Base-by-base conservation (phyloP, 1,140 invertebrate species). In the Ceratina australensis region DNA sequence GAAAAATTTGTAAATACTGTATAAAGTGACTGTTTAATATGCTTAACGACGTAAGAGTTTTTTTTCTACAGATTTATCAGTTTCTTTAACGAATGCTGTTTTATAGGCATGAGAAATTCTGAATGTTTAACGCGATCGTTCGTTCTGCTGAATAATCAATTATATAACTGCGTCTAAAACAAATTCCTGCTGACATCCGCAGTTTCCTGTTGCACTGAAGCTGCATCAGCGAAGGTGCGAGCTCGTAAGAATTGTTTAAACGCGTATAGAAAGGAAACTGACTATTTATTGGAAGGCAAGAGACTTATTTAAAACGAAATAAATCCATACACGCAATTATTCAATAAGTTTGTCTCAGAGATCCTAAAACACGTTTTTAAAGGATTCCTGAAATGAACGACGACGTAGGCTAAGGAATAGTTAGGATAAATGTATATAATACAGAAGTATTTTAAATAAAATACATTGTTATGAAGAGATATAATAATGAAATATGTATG, bases 1-100 rank as follows among this genome's bases (percentile, higher is more conserved):
- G 85, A 68, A 42, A 10, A 80, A 81, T 80, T 82, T 91, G 90
- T 91, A 91, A 86, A 91, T 91, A 91, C 76, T 91, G 90, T 91
- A 91, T 88, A 91, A 91, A 91, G 89, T 63, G 81, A 85, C 80
- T 91, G 89, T 90, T 90, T 87, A 79, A 87, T 90, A 90, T 87
- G 85, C 42, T 80, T 85, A 84, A 79, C 68, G 47, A 76, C 73
- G 68, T 80, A 82, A 85, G 78, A 85, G 80, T 72, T 80, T 88
- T 86, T 88, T 83, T 85, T 83, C 83, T 82, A 67, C 79, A 79
- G 57, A 59, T 75, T 66, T 86, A 86, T 75, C 54, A 47, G 76
- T 87, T 80, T 83, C 77, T 80, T n/a, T 69, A 65, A 78, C 26
- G 10, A 74, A 56, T 56, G 57, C 49, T 66, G 65, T 81, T 71